A percentile compares a stretch with the other conserved stretches of the same genome.
phyloP scores from a whole-genome alignment of 2,797 vertebrate species.

The Lagodon rhomboides region DNA sequence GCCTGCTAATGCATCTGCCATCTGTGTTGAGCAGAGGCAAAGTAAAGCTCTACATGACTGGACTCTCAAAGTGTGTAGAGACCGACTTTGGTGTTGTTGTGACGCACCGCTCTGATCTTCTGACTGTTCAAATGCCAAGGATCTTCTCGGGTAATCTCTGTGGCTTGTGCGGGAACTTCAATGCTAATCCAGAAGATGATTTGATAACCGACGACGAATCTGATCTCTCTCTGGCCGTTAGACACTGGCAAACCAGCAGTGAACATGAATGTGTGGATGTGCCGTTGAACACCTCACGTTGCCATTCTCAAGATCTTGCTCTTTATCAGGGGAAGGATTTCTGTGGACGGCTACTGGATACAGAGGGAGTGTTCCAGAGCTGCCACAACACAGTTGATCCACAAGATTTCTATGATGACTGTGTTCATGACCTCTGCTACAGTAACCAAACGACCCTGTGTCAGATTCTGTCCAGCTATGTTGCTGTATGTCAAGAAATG shows the following conservation, averaged over 20 bases:
- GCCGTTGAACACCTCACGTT: slow-evolving; percentile 11
- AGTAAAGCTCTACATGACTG: slow-evolving; percentile 74
- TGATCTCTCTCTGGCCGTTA: slow-evolving; percentile 32
- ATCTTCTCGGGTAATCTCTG: slow-evolving; percentile 72
- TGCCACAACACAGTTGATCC: slow-evolving; percentile 48
- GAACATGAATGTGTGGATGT: slow-evolving; percentile 37
- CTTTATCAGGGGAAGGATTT: slow-evolving; percentile 38
- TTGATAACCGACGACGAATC: neutral
- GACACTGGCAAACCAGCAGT: slow-evolving; percentile 22
- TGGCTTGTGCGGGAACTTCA: slow-evolving; percentile 75
- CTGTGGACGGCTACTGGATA: slow-evolving; percentile 44
- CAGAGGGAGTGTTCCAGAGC: slow-evolving; percentile 44
- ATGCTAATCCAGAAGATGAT: slow-evolving; percentile 55
- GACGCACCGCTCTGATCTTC: slow-evolving; percentile 54
- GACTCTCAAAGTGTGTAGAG: slow-evolving; percentile 64
- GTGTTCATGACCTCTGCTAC: slow-evolving; percentile 51
- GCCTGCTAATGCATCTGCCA: slow-evolving; percentile 40
- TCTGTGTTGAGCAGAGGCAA: slow-evolving; percentile 49
- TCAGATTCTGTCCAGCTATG: slow-evolving; percentile 53
- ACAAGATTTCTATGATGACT: slow-evolving; percentile 46
- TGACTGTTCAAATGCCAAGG: slow-evolving; percentile 72
- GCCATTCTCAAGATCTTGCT: slow-evolving; percentile 34
- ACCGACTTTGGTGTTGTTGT: slow-evolving; percentile 70
- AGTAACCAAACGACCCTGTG: slow-evolving; percentile 24
- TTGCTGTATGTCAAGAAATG: slow-evolving; percentile 52